Evolutionary conservation across 1,140 invertebrate genomes (phyloP).

Genomic region (Panulirus ornatus): DNA sequence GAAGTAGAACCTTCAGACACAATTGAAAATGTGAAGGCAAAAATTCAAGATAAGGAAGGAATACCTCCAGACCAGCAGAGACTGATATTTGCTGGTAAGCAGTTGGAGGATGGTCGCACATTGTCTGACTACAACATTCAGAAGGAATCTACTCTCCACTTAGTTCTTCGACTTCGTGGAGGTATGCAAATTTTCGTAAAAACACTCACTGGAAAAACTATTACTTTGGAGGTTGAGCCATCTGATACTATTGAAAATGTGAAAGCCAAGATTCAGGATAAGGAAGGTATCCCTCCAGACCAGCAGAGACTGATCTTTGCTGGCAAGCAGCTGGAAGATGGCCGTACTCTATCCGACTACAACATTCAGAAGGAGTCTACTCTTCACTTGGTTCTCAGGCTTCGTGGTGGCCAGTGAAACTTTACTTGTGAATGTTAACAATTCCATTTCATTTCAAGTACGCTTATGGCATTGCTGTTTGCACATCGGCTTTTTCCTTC

Average conservation of each 20-base stretch:
- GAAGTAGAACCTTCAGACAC: slow-evolving; percentile 38
- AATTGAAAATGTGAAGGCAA: slow-evolving; percentile 35
- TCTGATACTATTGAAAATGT: slow-evolving; percentile 42
- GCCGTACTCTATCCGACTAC: slow-evolving; percentile 10
- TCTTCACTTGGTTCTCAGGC: slow-evolving; percentile 8
- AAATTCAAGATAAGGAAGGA: slow-evolving; percentile 39
- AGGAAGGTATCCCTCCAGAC: slow-evolving; percentile 34
- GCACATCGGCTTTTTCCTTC: too few relatives aligned
- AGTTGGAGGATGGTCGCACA: slow-evolving; percentile 22
- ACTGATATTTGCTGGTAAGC: slow-evolving; percentile 42
- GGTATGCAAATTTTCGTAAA: slow-evolving; percentile 34
- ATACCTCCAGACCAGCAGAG: slow-evolving; percentile 40
- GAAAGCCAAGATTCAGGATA: slow-evolving; percentile 39
- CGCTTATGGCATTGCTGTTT: too few relatives aligned
- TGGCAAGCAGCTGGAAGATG: slow-evolving; percentile 41
- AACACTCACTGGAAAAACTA: slow-evolving; percentile 29
- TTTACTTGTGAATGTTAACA: too few relatives aligned
- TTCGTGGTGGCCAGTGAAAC: slow-evolving; percentile 12
- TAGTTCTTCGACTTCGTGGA: slow-evolving; percentile 16
- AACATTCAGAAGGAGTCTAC: slow-evolving; percentile 42
- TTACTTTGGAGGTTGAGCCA: slow-evolving; percentile 22
- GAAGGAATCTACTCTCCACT: slow-evolving; percentile 26
- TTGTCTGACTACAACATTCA: slow-evolving; percentile 32
- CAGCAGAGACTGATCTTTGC: slow-evolving; percentile 48
- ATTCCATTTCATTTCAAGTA: too few relatives aligned